A percentile compares a stretch with the other conserved stretches of the same genome.
Evolutionary conservation across 2,113 vertebrate genomes (phyloP).

Genomic region (Holacanthus passer): DNA sequence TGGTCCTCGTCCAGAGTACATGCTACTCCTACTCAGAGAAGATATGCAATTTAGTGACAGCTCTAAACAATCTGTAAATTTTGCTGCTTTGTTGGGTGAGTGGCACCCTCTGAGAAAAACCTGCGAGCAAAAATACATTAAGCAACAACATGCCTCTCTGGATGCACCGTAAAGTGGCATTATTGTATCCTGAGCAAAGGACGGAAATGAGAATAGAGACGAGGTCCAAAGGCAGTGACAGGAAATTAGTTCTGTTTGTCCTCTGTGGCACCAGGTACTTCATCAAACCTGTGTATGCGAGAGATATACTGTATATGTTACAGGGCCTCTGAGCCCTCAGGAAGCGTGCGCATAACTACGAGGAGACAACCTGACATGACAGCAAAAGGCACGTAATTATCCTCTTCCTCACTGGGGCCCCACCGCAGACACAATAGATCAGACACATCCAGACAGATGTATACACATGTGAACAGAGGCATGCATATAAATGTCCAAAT

Average conservation of each 20-base stretch:
- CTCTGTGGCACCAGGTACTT: slow-evolving; percentile 80
- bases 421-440: slow-evolving; percentile 39
- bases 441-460: slow-evolving; percentile 36
- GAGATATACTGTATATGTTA: slow-evolving; percentile 66
- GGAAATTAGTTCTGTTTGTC: slow-evolving; percentile 84
- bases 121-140: slow-evolving; percentile 57
- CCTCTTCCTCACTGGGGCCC: slow-evolving; percentile 21
- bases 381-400: slow-evolving; percentile 67
- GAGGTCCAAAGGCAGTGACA: slow-evolving; percentile 79
- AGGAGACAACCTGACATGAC: slow-evolving; percentile 62
- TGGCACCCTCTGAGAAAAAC: slow-evolving; percentile 29
- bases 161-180: slow-evolving; percentile 67
- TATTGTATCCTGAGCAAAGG: slow-evolving; percentile 74
- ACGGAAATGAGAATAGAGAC: slow-evolving; percentile 82
- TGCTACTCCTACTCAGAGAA: slow-evolving; percentile 3
- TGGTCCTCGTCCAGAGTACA: not conserved
- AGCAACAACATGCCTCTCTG: slow-evolving; percentile 60
- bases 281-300: slow-evolving; percentile 76
- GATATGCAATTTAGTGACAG: slow-evolving; percentile 30
- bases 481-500: slow-evolving; percentile 33
- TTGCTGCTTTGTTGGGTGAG: slow-evolving; percentile 25
- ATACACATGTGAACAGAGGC: slow-evolving; percentile 9
- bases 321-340: slow-evolving; percentile 55
- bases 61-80: slow-evolving; percentile 51
- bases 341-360: slow-evolving; percentile 50